Evolutionary conservation across 2,888 invertebrate species (phyloP), one percentile per base, ranked within the genome.

Genomic region (Oligia latruncula): DNA sequence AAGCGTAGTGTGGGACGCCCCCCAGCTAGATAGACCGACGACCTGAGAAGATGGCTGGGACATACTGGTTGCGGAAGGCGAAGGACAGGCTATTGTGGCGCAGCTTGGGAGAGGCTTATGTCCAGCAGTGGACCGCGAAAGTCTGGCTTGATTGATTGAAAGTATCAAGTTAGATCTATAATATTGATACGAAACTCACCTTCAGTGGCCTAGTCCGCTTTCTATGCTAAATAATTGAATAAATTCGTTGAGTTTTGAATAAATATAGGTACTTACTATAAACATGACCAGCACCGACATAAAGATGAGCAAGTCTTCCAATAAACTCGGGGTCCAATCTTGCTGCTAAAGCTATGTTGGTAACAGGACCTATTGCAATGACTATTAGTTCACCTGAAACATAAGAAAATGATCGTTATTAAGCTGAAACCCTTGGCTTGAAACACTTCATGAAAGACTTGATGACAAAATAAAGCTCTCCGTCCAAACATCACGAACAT

Each of bases 201-300:
- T 29, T 62, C 15, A 5, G 1, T 4, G 11, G 40, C 40, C 4
- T 13, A 0, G 1, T 29, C 13, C 4, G n/a, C 13, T 62, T 29
- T 62, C 5, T 29, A 62, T 62, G 60, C 60, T 15, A 15, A 29
- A 5, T 62, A 62, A 62, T 62, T 29, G 13, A 29, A 29, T 29
- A 29, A 62, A 29, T 62, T 5, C n/a, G 5, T 13, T 62, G 29
- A 60, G 58, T n/a, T 60, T 23, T 23, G 1, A 58, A 58, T 58
- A 23, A 23, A 58, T 23, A 9, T 60, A 60, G 11, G 11, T 60
- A 23, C 80, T 76, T 75, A 92, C 93, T 95, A 91, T 97, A 95
- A 80, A 97, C 95, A 93, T 98, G 98, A 75, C 98, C 98, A 29
- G 98, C 98, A 97, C 98, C 98, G 1, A 98, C 97, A 91, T 97